A percentile compares a stretch with the other conserved stretches of the same genome.
phyloP scores from a whole-genome alignment of 37 sponge, comb jelly and placozoan species.

The Theonella swinhoei region DNA sequence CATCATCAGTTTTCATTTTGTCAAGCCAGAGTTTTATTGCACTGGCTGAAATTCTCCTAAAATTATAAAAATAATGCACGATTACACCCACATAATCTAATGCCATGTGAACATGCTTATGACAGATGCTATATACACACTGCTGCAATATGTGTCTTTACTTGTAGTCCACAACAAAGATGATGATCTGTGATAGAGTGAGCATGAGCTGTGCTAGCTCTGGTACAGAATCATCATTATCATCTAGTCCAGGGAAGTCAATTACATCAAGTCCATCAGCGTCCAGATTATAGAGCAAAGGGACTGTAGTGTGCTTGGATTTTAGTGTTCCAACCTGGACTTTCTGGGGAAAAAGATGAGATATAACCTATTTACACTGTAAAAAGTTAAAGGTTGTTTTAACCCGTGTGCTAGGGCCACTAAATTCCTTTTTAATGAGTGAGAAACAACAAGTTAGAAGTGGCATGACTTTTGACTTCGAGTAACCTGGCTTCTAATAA shows the following conservation, averaged over 20 bases:
- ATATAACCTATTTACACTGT: no score
- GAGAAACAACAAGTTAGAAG: no score
- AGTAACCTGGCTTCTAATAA: no score
- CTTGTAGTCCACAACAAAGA: conserved; percentile 75
- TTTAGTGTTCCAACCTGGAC: conserved; percentile 59
- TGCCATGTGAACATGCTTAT: not conserved
- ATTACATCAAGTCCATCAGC: conserved; percentile 68
- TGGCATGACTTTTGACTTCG: no score
- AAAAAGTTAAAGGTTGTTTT: no score
- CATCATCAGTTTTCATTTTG: conserved; percentile 27
- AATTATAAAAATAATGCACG: not conserved
- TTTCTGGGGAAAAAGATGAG: not conserved
- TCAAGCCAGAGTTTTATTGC: conserved; percentile 55
- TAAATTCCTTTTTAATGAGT: no score
- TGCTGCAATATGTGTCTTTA: no score
- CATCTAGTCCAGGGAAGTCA: conserved; percentile 83
- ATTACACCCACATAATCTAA: not conserved
- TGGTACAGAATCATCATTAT: conserved; percentile 56
- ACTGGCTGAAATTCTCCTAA: conserved; percentile 44
- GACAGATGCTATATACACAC: no score
- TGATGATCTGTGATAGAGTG: conserved; percentile 50
- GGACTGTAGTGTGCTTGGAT: conserved; percentile 65
- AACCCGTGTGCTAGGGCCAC: no score
- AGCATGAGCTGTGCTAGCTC: conserved; percentile 52
- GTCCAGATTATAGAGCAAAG: conserved; percentile 71